Evolutionary conservation across 2,113 vertebrate species (phyloP), one percentile per base, ranked within the genome.

Genomic region (Aspidoscelis tigris): DNA sequence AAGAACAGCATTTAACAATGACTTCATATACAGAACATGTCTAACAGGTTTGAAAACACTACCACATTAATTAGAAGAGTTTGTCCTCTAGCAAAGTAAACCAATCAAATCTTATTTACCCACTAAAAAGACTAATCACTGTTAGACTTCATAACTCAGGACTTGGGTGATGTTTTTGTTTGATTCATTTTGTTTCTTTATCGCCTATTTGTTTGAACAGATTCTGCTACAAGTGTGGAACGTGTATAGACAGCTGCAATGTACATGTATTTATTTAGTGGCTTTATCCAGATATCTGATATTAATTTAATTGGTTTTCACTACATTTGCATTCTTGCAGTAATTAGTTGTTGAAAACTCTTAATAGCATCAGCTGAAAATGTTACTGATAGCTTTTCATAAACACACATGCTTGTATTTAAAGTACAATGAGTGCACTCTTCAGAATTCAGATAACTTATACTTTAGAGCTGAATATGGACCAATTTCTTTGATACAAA

Each of bases 331-430:
- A 90, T 85, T 86, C 44, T 21, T 89, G 55, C 47, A 87, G 12
- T 94, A 93, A 93, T 94, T 86, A 93, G 53, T 88, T 90, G 81
- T 91, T 94, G 88, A 85, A 85, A 94, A 92, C 90, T 92, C 81
- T 73, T 90, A 91, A 90, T 90, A 81, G 39, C 14, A 83, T 64
- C 73, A 68, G 87, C 18, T 68, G 26, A 92, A 55, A 93, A 91
- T 85, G 89, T 39, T 82, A 24, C 69, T 76, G 21, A 90, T 87
- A 21, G 85, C 85, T 82, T 91, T 92, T 1, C n/a, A 76, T 83
- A 68, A 66, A 58, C 69, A 41, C 69, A 70, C 69, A 70, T 33
- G 2, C 68, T 33, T 77, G 87, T 53, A 11, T 84, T 84, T 83
- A 86, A 88, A 86, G 90, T 91, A 80, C 21, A 86, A 76, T 73